Percentiles rank a stretch among this genome's conserved stretches.
Evolutionary conservation across 2,797 vertebrate genomes (phyloP).

Genomic region (Apogon hyalosoma): DNA sequence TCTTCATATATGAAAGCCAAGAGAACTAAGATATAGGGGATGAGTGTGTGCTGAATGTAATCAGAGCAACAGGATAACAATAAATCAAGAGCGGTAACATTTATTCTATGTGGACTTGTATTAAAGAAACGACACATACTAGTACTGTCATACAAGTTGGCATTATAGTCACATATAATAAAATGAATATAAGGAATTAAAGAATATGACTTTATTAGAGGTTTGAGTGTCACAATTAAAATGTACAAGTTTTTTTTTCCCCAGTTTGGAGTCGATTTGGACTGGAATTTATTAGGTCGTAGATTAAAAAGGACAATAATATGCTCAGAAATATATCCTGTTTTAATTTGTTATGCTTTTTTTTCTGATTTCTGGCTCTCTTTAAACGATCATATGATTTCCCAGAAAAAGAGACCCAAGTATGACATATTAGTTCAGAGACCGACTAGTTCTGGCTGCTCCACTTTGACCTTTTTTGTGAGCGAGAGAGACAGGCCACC

Average conservation of each 20-base stretch:
- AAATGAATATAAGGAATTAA: slow-evolving; percentile 1
- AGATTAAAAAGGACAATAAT: no score
- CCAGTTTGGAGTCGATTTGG: no score
- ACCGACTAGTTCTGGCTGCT: slow-evolving; percentile 51
- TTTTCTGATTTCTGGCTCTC: slow-evolving; percentile 8
- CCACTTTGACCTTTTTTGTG: slow-evolving; percentile 74
- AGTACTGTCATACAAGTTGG: slow-evolving; percentile 13
- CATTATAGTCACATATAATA: slow-evolving; percentile 8
- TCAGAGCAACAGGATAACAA: slow-evolving; percentile 12
- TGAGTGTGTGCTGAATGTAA: slow-evolving; percentile 45
- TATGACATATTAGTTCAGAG: slow-evolving; percentile 50
- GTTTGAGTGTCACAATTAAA: no score
- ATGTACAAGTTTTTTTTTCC: no score
- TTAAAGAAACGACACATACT: not conserved
- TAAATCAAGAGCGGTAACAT: slow-evolving; percentile 12
- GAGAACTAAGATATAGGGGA: slow-evolving; percentile 39
- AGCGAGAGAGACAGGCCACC: slow-evolving; percentile 70
- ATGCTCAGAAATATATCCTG: no score
- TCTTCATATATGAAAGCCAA: slow-evolving; percentile 48
- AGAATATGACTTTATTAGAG: not conserved
- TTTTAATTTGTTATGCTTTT: no score
- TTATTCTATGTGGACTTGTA: slow-evolving; percentile 18
- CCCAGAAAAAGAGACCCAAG: slow-evolving; percentile 20
- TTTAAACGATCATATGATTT: slow-evolving; percentile 37
- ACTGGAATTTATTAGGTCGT: no score